Conservation (phyloP, 2,888 invertebrate species). For the Ceramica pisi region DNA sequence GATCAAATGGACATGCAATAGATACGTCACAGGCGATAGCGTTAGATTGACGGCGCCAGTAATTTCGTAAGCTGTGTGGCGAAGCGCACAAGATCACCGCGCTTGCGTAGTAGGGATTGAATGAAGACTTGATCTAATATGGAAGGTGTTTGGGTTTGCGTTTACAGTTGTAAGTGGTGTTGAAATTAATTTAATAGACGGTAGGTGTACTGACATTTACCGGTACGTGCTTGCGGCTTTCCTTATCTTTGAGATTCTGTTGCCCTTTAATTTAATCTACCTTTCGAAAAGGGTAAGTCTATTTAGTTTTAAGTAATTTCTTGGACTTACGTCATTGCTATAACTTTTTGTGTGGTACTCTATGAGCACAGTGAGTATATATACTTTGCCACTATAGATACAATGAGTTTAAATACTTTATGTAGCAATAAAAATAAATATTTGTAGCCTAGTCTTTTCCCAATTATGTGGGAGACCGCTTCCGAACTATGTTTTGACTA, state of each 20-base stretch:
- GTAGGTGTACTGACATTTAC: conserved; percentile 18
- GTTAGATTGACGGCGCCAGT: conserved; percentile 80
- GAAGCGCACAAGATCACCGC: conserved; percentile 70
- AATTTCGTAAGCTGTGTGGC: conserved; percentile 80
- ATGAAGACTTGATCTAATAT: conserved; percentile 45
- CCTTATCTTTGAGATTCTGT: conserved; percentile 3
- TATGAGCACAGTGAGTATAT: no score
- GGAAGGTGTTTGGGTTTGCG: conserved; percentile 42
- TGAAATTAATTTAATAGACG: conserved; percentile 7
- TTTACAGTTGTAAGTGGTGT: conserved; percentile 39
- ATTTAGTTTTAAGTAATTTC: no score
- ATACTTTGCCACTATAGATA: no score
- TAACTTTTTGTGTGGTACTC: no score
- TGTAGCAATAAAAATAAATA: no score
- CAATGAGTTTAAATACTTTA: no score
- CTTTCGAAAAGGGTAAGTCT: conserved; percentile 1
- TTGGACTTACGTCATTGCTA: no score
- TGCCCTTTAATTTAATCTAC: conserved; percentile 15
- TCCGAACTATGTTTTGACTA: no score
- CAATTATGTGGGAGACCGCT: no score
- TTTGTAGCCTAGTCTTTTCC: no score
- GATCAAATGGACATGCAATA: conserved; percentile 55
- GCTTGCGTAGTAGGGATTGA: conserved; percentile 44
- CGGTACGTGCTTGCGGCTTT: neutral
- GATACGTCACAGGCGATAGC: conserved; percentile 80